Evolutionary conservation across 1,140 invertebrate genomes (phyloP).

Genomic region (Eufriesea mexicana): DNA sequence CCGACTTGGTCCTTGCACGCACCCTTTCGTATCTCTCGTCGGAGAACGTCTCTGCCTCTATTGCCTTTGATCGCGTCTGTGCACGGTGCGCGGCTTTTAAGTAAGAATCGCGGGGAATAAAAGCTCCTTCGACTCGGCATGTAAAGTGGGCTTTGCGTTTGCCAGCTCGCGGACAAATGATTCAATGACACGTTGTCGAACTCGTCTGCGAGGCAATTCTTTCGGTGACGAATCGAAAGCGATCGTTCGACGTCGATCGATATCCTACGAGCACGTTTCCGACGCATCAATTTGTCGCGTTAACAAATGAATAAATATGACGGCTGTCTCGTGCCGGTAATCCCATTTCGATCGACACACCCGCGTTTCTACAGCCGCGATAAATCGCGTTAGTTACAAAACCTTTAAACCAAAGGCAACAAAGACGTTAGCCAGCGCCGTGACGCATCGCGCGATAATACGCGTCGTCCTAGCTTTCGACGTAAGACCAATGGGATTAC

Average conservation of each 20-base stretch:
- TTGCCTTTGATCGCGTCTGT: conserved; percentile 46
- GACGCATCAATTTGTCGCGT: background rate
- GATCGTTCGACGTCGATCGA: background rate
- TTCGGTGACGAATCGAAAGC: background rate
- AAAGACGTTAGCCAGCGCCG: background rate
- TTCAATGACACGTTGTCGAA: conserved; percentile 42
- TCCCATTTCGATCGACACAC: background rate
- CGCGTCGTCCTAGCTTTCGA: background rate
- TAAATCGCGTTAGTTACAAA: background rate
- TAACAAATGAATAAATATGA: no score
- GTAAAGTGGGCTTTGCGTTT: conserved; percentile 32
- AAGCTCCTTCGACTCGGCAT: conserved; percentile 20
- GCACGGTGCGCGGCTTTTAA: conserved; percentile 20
- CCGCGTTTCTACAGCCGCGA: background rate
- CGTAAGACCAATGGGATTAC: background rate
- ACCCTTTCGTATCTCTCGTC: conserved; percentile 26
- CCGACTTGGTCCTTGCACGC: conserved; percentile 28
- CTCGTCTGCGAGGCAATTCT: background rate
- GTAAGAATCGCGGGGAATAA: conserved; percentile 17
- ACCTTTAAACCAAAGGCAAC: background rate
- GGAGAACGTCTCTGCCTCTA: conserved; percentile 27
- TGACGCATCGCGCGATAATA: no score
- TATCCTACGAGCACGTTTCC: background rate
- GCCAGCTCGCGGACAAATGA: conserved; percentile 16
- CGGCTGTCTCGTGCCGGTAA: background rate